Conservation (phyloP, 2,888 invertebrate species). For the Agrochola litura region DNA sequence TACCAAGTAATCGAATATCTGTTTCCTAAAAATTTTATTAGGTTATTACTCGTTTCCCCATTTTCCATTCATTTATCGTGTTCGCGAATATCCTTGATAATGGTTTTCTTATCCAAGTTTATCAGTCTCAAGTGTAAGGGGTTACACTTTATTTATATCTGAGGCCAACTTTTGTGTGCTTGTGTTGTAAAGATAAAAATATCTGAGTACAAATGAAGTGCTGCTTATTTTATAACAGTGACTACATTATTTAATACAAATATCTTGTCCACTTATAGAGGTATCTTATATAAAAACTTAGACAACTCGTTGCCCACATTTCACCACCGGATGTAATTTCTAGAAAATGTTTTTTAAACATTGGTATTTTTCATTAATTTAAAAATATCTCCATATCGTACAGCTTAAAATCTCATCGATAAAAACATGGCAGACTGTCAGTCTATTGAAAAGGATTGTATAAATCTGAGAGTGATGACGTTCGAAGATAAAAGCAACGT, state of each 20-base stretch:
- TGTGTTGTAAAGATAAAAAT: conserved; percentile 42
- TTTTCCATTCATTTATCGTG: conserved; percentile 4
- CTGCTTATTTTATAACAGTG: conserved; percentile 15
- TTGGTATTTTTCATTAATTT: not conserved
- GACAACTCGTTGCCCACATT: not conserved
- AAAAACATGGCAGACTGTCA: conserved; percentile 43
- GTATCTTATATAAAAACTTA: not conserved
- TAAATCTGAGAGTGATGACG: conserved; percentile 54
- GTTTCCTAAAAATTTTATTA: conserved; percentile 15
- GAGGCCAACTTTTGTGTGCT: conserved; percentile 28
- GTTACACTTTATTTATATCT: conserved; percentile 51
- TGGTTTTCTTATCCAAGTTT: conserved; percentile 39
- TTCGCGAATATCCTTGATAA: conserved; percentile 26
- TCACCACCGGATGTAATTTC: not conserved
- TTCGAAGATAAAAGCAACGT: conserved; percentile 52
- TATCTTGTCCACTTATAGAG: not conserved
- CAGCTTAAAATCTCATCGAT: conserved; percentile 31
- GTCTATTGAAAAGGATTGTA: conserved; percentile 35
- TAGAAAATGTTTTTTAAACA: not conserved
- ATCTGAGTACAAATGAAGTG: conserved; percentile 14
- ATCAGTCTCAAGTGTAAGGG: conserved; percentile 44
- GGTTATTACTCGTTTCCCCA: conserved; percentile 6
- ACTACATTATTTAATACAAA: conserved; percentile 22
- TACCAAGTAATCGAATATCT: conserved; percentile 19
- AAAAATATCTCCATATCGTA: conserved; percentile 11